Evolutionary conservation across 2,888 invertebrate species (phyloP), one percentile per base, ranked within the genome.

Genomic region (Drosophila neonasuta): DNA sequence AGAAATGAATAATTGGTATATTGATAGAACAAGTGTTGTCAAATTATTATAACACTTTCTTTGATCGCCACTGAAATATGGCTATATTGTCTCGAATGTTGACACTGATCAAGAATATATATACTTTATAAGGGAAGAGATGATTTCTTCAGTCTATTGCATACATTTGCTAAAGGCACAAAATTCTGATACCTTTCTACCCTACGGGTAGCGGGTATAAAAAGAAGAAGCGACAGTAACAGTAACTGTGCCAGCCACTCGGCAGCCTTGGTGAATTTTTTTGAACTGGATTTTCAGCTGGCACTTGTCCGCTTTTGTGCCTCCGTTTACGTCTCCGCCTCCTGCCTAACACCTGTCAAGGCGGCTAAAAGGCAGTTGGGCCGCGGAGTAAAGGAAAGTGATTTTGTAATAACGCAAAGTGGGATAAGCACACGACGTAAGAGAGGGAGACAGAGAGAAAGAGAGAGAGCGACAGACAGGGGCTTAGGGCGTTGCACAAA

Each of bases 331-430:
- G 24, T 11, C 34, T 34, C 34, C 34, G 34, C 34, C 11, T 10
- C 11, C 11, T 36, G n/a, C 36, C 62, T 29, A 56, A 46, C 63
- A 68, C 44, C 68, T 60, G 80, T 44, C 64, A 51, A 67, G 61
- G 36, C 51, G 44, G 46, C 41, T 10, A 11, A 55, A 57, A 39
- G 42, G 44, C 62, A 55, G 58, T 48, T 52, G 59, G 59, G 52
- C 39, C 45, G 36, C 42, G 36, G 32, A 20, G 50, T 36, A 30
- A 15, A 50, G 61, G 32, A 50, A 77, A 64, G 66, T 67, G 78
- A 80, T 77, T 77, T 77, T 64, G 81, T 78, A 80, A 80, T 80
- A 80, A 77, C 63, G 74, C 63, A 77, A 68, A 69, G 78, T 66
- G 55, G 63, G 64, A 64, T 55, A 63, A 66, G 77, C 46, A 36